Evolutionary conservation across 1,140 invertebrate species (phyloP), one percentile per base, ranked within the genome.

Genomic region (Psilanteris sp.): DNA sequence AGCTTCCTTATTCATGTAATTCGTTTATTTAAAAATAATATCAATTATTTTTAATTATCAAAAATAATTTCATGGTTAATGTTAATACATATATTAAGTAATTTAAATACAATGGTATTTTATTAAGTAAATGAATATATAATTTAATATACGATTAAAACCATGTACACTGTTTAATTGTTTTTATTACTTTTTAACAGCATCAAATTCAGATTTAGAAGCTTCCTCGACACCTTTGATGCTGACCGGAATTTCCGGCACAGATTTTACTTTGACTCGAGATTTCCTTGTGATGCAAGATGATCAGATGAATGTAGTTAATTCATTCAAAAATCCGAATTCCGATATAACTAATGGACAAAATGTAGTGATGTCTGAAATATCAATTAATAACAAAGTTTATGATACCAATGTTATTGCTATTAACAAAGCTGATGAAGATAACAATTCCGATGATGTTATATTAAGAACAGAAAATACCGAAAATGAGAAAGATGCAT

Each of bases 251-350:
- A 87, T 88, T 34, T 66, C 85, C 11, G 79, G 81, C 8, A 79
- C 83, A 9, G 87, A 89, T 16, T 87, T 87, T 41, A 39, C 84
- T 27, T 52, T 89, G 2, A 77, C 85, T 0, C 79, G 87, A 61
- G 87, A 89, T 24, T 89, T 88, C 39, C 61, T 89, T 13, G 86
- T 88, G 7, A 87, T 88, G 83, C 85, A 87, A 27, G 87, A 88
- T 32, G 87, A 89, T 43, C 87, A 87, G 50, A 82, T 88, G 6
- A 87, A 84, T 44, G 80, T 86, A 2, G 85, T 86, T 16, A 86
- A 81, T 46, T 70, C 84, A 1, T 80, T 88, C 16, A 85, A 85
- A 68, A 77, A 76, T 70, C 79, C 81, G 62, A 82, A 79, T 32
- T 7, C 74, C 0, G 82, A 85, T 15, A 76, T 83, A n/a, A 81